Evolutionary conservation across 2,113 vertebrate genomes (phyloP).

Genomic region (Corythaeola cristata): DNA sequence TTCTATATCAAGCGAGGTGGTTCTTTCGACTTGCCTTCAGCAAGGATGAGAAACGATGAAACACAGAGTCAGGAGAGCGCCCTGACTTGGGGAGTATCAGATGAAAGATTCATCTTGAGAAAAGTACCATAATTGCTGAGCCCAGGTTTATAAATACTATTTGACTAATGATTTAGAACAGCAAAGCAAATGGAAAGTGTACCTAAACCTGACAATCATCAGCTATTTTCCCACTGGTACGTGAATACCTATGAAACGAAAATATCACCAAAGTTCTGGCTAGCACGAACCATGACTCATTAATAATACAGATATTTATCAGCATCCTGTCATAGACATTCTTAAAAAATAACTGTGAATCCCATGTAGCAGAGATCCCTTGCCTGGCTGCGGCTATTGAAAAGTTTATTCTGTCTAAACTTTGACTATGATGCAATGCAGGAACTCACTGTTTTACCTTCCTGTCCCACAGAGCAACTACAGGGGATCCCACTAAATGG

Average conservation of each 20-base stretch:
- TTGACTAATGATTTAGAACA: slow-evolving; percentile 44
- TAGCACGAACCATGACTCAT: slow-evolving; percentile 8
- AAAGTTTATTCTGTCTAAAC: not conserved
- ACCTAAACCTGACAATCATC: slow-evolving; percentile 27
- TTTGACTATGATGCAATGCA: not conserved
- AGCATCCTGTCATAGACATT: slow-evolving; percentile 23
- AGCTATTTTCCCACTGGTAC: slow-evolving; percentile 12
- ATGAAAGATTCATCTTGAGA: not conserved
- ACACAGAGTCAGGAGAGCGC: not conserved
- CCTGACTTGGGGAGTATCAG: not conserved
- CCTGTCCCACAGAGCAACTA: not conserved
- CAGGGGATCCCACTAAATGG: not conserved
- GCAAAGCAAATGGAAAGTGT: not conserved
- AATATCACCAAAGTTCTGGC: not conserved
- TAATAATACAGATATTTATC: slow-evolving; percentile 50
- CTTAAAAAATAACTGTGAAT: not conserved
- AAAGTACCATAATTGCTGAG: not conserved
- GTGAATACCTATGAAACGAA: not conserved
- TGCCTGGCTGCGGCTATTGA: not conserved
- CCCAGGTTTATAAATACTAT: not conserved
- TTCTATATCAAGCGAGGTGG: not conserved
- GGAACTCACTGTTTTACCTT: not conserved
- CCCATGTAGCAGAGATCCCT: not conserved
- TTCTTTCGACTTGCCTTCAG: not conserved
- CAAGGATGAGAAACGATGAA: not conserved